Conservation (phyloP, 2,888 invertebrate genomes). For the Nymphalis urticae region DNA sequence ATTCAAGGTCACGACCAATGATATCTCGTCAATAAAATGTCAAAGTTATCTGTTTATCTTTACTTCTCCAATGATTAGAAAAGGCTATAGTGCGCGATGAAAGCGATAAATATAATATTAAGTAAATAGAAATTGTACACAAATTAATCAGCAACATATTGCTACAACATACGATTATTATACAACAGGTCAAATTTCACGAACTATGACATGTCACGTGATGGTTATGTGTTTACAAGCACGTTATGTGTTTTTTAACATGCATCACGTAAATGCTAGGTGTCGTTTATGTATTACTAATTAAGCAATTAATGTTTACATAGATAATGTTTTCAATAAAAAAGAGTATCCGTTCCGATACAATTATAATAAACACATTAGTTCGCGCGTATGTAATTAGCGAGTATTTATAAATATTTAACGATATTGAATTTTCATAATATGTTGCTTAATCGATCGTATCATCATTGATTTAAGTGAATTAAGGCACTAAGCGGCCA, state of each 20-base stretch:
- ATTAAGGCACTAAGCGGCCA: constrained; percentile 10
- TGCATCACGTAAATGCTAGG: neutral
- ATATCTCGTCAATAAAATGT: no score
- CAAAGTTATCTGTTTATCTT: no score
- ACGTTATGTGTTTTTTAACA: neutral
- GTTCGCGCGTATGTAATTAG: neutral
- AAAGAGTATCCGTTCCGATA: neutral
- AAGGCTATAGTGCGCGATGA: neutral
- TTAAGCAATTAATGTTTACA: neutral
- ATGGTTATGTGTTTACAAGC: neutral
- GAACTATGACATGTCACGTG: neutral
- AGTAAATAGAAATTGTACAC: neutral
- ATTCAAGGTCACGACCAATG: no score
- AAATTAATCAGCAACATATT: constrained; percentile 5
- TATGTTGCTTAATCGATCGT: constrained; percentile 4
- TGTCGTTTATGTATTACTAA: neutral
- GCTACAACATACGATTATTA: neutral
- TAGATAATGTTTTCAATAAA: neutral
- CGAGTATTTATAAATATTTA: neutral
- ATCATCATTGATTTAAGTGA: constrained; percentile 1
- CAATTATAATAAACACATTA: no score
- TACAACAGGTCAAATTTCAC: neutral
- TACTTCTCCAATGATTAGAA: no score
- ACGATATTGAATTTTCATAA: neutral
- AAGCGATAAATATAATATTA: neutral